A percentile compares a stretch with the other conserved stretches of the same genome.
phyloP scores from a whole-genome alignment of 2,797 vertebrate genomes.

The Triplophysa yarkandensis region DNA sequence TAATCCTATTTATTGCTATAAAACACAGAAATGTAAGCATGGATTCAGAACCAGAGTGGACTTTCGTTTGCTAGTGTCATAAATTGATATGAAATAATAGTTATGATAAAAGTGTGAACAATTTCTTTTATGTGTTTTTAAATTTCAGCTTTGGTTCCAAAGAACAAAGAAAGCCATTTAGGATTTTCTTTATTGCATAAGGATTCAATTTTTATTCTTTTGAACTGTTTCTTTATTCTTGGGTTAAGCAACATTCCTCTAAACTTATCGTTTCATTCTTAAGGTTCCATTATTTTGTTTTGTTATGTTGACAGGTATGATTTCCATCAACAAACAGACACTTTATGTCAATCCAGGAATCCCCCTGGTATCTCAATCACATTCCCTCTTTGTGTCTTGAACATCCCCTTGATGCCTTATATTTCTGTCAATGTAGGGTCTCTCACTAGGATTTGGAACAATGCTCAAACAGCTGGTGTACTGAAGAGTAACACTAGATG shows the following conservation, averaged over 20 bases:
- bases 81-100: too few relatives aligned
- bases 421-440: background rate
- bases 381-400: conserved; percentile 2
- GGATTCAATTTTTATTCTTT: too few relatives aligned
- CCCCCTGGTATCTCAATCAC: background rate
- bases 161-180: too few relatives aligned
- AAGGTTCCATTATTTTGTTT: background rate
- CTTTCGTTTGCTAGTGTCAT: too few relatives aligned
- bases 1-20: too few relatives aligned
- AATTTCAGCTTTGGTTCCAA: too few relatives aligned
- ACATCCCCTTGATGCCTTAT: background rate
- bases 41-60: too few relatives aligned
- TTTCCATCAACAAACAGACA: background rate
- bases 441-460: background rate
- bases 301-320: background rate
- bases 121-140: too few relatives aligned
- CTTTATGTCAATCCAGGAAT: background rate
- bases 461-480: background rate
- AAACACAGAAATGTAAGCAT: too few relatives aligned
- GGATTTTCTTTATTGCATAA: too few relatives aligned
- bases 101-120: too few relatives aligned
- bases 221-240: too few relatives aligned
- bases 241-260: background rate
- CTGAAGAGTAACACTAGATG: background rate
- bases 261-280: background rate